Conservation (phyloP, 2,888 invertebrate species). For the Chrysina gloriosa region DNA sequence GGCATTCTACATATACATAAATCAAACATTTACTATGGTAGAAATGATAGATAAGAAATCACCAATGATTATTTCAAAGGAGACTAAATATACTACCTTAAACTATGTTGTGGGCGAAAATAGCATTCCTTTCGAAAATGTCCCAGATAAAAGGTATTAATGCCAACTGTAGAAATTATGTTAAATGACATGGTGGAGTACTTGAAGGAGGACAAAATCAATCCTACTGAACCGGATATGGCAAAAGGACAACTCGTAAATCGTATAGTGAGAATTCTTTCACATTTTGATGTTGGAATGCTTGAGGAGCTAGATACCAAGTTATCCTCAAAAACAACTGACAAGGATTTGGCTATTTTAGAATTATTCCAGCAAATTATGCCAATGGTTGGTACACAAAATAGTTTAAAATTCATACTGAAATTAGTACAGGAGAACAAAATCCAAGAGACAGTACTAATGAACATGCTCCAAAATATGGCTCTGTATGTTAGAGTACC, state of each 20-base stretch:
- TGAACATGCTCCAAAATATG: slow-evolving; percentile 61
- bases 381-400: slow-evolving; percentile 65
- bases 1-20: slow-evolving; percentile 61
- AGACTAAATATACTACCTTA: slow-evolving; percentile 33
- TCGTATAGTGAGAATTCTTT: slow-evolving; percentile 56
- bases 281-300: slow-evolving; percentile 56
- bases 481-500: slow-evolving; percentile 64
- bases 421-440: slow-evolving; percentile 59
- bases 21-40: slow-evolving; percentile 61
- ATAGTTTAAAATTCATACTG: slow-evolving; percentile 61
- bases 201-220: slow-evolving; percentile 59
- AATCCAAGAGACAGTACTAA: slow-evolving; percentile 56
- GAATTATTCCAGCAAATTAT: slow-evolving; percentile 64
- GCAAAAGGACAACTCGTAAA: slow-evolving; percentile 60
- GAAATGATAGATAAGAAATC: slow-evolving; percentile 49
- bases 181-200: slow-evolving; percentile 59
- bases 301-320: slow-evolving; percentile 56
- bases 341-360: slow-evolving; percentile 44
- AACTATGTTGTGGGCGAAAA: slow-evolving; percentile 40
- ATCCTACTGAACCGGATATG: slow-evolving; percentile 56
- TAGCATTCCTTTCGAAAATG: slow-evolving; percentile 27
- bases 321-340: slow-evolving; percentile 46
- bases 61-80: slow-evolving; percentile 22
- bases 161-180: slow-evolving; percentile 55
- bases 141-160: slow-evolving; percentile 56